Conservation (phyloP, 2,888 invertebrate genomes). For the Eurytoma adleriae region DNA sequence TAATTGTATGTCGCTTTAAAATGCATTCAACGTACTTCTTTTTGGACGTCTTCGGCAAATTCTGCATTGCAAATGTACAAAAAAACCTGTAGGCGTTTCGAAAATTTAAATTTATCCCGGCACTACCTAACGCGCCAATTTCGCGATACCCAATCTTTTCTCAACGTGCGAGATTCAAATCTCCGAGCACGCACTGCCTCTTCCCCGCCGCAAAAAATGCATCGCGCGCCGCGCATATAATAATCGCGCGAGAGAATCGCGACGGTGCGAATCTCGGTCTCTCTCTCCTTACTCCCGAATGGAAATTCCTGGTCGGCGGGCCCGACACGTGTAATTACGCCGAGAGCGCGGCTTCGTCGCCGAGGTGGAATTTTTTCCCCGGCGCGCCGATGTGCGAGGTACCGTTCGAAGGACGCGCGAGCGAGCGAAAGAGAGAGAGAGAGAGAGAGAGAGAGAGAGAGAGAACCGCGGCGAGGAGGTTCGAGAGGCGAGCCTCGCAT, state of each 20-base stretch:
- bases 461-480: not conserved
- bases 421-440: too few species aligned
- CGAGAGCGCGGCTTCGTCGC: not conserved
- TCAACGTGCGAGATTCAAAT: not conserved
- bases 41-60: too few species aligned
- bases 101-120: too few species aligned
- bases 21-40: too few species aligned
- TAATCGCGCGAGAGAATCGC: not conserved
- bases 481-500: constrained; percentile 29
- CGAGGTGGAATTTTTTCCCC: constrained; percentile 3
- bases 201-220: not conserved
- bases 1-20: too few species aligned
- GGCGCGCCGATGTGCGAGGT: constrained; percentile 14
- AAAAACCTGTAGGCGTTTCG: too few species aligned
- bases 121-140: too few species aligned
- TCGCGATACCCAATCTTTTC: too few species aligned
- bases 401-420: constrained; percentile 47
- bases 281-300: not conserved
- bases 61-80: too few species aligned
- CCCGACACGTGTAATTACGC: constrained; percentile 13
- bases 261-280: not conserved
- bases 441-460: too few species aligned
- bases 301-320: not conserved
- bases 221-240: not conserved
- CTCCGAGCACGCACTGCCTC: not conserved